phyloP scores from a whole-genome alignment of 2,888 invertebrate species.

The Sussaba pulchella region DNA sequence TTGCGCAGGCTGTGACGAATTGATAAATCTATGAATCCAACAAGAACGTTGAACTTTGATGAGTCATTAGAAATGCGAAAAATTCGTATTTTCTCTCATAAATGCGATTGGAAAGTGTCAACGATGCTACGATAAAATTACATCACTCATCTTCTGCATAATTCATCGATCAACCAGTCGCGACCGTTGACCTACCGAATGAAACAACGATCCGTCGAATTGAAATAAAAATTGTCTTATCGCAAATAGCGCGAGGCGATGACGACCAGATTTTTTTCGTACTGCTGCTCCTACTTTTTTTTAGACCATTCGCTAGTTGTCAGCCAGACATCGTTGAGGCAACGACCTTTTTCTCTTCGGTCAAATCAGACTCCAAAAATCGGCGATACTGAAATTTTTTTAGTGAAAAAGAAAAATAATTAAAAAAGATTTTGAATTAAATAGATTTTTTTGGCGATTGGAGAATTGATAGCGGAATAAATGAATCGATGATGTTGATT shows the following conservation, averaged over 20 bases:
- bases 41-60: slow-evolving; percentile 1
- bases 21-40: background rate
- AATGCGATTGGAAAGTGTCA: background rate
- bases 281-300: slow-evolving; percentile 13
- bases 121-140: too few species aligned
- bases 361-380: too few species aligned
- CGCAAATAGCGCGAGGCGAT: slow-evolving; percentile 30
- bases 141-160: too few species aligned
- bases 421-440: too few species aligned
- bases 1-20: background rate
- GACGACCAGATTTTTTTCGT: slow-evolving; percentile 37
- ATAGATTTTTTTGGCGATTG: background rate
- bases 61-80: background rate
- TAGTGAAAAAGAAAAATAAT: too few species aligned
- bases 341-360: slow-evolving; percentile 34
- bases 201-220: too few species aligned
- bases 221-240: slow-evolving; percentile 36
- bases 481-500: background rate
- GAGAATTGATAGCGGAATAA: too few species aligned
- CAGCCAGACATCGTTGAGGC: slow-evolving; percentile 43
- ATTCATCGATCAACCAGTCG: too few species aligned
- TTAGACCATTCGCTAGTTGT: slow-evolving; percentile 47
- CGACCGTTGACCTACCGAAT: too few species aligned
- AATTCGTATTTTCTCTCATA: background rate
- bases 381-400: too few species aligned